Evolutionary conservation across 2,888 invertebrate species (phyloP), one percentile per base, ranked within the genome.

Genomic region (Apodemia arnacis): DNA sequence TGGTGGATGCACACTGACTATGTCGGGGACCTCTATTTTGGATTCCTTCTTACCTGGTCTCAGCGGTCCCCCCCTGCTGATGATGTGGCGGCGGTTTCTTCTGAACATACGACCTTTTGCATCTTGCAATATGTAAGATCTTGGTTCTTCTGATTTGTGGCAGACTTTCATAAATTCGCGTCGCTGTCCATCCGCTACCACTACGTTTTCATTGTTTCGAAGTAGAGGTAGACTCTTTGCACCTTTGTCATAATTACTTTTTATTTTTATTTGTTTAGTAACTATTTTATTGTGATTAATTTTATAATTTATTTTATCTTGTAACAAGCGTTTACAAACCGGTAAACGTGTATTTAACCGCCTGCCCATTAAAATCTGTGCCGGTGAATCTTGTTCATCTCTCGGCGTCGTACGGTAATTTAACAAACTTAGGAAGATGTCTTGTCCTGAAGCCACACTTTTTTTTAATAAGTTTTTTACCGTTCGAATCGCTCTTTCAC

Each of bases 401-500:
- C 87, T 34, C 1, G 89, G 87, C 1, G 82, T 82, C 0, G 83
- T 18, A 73, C 89, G 66, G 66, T 81, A 87, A 72, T 89, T 91
- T n/a, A 89, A 59, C 10, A 91, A 59, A 18, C 82, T 84, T 18
- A 91, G 13, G 31, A 87, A 83, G 77, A 87, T 80, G 63, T 90
- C 87, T 18, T 49, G n/a, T 1, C 86, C 83, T 1, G 86, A 75
- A 2, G 63, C 21, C 1, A 84, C 27, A 0, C 77, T 84, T 72
- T 90, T 90, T 21, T 63, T 82, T 24, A 91, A 21, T 2, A 89
- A 82, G 21, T 80, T 63, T 80, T 89, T 90, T 24, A 89, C 79
- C 1, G 84, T 89, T 31, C 72, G 80, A 1, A 92, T 89, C 5
- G 83, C 70, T 31, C 85, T 34, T 34, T 92, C 90, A 59, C 89